Evolutionary conservation across 2,113 vertebrate species (phyloP), one percentile per base, ranked within the genome.

Genomic region (Pachypanchax playfairii): DNA sequence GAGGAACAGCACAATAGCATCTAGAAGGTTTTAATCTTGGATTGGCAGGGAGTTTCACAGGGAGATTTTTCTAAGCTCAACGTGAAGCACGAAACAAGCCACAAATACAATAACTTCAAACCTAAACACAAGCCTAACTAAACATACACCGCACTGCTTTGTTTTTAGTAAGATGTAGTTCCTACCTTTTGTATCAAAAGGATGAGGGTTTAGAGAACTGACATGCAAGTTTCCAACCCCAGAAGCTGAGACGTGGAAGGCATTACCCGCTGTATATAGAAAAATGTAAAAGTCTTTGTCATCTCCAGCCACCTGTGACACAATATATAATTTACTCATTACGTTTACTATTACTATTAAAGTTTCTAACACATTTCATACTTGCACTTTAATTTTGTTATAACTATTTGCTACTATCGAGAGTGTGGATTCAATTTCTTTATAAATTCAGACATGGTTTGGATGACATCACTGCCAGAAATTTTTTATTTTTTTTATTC

Each of bases 131-230:
- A 57, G 5, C n/a, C n/a, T 33, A n/a, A 39, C 63, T 58, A 61
- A 48, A 58, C 21, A n/a, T 25, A 50, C 10, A 9, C 22, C 21
- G n/a, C 39, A 35, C 22, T 15, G 46, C 22, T 48, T 5, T n/a
- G n/a, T n/a, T 18, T 28, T 43, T 15, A 36, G 42, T 50, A 26
- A 1, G 17, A 39, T 43, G 22, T 1, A 14, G 50, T 20, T 28
- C 81, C 65, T 65, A 73, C 75, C 82, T 85, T 78, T 69, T 26
- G 8, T 44, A 42, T 65, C 39, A 41, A 39, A 36, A 48, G 51
- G 41, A 50, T 58, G 65, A 44, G 22, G 26, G 43, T 70, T 60
- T 43, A 50, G 10, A 48, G 54, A 54, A 52, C 22, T 71, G 58
- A 59, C 46, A 63, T 60, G 64, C 60, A 54, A 61, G 33, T 75